phyloP scores from a whole-genome alignment of 1,140 invertebrate species.

The Euschistus heros region DNA sequence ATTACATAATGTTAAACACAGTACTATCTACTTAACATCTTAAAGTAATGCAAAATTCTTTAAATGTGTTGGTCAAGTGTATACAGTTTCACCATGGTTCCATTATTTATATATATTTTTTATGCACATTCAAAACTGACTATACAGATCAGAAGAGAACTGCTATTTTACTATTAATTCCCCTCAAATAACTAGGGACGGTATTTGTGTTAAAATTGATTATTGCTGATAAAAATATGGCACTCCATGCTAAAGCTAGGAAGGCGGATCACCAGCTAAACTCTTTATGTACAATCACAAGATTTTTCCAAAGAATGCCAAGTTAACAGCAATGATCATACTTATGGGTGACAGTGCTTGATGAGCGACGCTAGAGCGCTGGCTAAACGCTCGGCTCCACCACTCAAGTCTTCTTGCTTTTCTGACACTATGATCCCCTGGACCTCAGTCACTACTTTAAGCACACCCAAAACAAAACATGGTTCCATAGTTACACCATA shows the following conservation, averaged over 20 bases:
- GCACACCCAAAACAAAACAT: constrained; percentile 21
- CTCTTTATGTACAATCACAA: too few relatives aligned
- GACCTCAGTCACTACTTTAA: constrained; percentile 21
- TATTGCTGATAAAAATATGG: background rate
- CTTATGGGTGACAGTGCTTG: constrained; percentile 22
- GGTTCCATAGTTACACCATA: constrained; percentile 24
- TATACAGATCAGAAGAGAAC: too few relatives aligned
- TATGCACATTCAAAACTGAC: too few relatives aligned
- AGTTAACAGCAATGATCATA: background rate
- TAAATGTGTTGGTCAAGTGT: background rate
- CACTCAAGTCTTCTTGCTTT: constrained; percentile 20
- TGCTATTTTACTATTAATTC: background rate
- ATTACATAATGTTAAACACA: background rate
- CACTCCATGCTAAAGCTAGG: background rate
- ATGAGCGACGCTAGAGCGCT: constrained; percentile 22
- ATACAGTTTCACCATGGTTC: background rate
- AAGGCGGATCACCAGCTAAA: too few relatives aligned
- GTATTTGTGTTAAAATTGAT: background rate
- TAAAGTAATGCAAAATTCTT: background rate
- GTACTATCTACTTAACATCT: background rate
- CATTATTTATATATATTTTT: too few relatives aligned
- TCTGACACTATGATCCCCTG: constrained; percentile 25
- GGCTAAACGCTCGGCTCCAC: constrained; percentile 19
- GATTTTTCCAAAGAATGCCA: background rate
- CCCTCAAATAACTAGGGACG: background rate